phyloP scores from a whole-genome alignment of 2,888 invertebrate species.

The Chloroclysta siterata region DNA sequence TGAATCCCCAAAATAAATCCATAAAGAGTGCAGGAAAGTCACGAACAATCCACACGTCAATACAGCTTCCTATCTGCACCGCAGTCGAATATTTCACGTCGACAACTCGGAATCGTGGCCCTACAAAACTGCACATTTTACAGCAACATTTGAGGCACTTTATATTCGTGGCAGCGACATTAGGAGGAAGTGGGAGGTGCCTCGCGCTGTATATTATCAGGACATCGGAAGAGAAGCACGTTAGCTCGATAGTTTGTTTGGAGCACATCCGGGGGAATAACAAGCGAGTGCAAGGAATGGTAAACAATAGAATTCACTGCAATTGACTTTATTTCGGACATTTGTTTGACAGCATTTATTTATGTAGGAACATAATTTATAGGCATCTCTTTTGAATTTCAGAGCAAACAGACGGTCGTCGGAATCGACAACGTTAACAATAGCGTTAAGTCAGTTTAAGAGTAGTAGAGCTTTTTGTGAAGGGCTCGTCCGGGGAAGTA shows the following conservation, averaged over 20 bases:
- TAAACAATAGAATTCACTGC: slow-evolving; percentile 18
- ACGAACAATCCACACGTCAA: background rate
- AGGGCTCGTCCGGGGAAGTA: no score
- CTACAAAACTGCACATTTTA: slow-evolving; percentile 39
- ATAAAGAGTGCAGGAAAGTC: background rate
- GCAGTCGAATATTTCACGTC: slow-evolving; percentile 35
- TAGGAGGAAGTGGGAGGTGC: slow-evolving; percentile 41
- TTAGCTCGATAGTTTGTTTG: slow-evolving; percentile 36
- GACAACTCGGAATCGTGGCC: slow-evolving; percentile 26
- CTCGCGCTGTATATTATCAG: slow-evolving; percentile 39
- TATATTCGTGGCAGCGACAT: slow-evolving; percentile 43
- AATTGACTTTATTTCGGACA: slow-evolving; percentile 10
- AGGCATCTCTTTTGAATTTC: background rate
- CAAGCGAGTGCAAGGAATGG: slow-evolving; percentile 5
- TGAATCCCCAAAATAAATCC: no score
- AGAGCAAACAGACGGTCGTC: no score
- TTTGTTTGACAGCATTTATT: background rate
- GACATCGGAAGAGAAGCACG: slow-evolving; percentile 37
- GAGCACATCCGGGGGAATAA: slow-evolving; percentile 28
- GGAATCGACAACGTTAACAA: no score
- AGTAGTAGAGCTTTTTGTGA: no score
- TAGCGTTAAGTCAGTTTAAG: no score
- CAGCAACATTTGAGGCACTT: slow-evolving; percentile 40
- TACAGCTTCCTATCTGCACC: slow-evolving; percentile 21
- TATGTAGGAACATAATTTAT: background rate